Evolutionary conservation across 2,888 invertebrate species (phyloP), one percentile per base, ranked within the genome.

Genomic region (Apamea monoglypha): DNA sequence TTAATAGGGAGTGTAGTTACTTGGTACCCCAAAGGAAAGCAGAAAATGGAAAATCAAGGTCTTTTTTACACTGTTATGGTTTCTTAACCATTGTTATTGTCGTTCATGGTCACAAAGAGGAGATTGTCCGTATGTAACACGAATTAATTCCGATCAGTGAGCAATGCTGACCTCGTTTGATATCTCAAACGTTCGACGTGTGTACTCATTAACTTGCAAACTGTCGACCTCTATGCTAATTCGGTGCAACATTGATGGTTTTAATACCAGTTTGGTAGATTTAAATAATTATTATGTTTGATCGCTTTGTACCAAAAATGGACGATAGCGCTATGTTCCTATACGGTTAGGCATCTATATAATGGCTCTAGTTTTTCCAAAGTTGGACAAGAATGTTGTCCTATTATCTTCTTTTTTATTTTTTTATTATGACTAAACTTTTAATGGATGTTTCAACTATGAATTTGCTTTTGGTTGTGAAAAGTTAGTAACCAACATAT

Each of bases 141-240:
- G 78, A 85, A 86, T 89, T 89, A 86, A 88, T 88, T 84, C 87
- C 70, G 86, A 90, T 88, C 89, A 76, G 78, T 76, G 74, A 80
- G 78, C 77, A 76, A 76, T 74, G 29, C 21, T 88, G 92, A 85
- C 92, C 91, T 91, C 89, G 87, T 90, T 89, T 86, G 73, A 83
- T 90, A 89, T 88, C 87, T 88, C 73, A 84, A 87, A 85, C 83
- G 84, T 81, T 81, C 79, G 83, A 83, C 85, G 87, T 87, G 78
- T 85, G 84, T 78, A 80, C 87, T 90, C 87, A 86, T 92, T 91
- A 88, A 85, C 89, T 89, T 91, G 88, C 88, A 82, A 88, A 91
- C 85, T 78, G 81, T 74, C 82, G 90, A 90, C 91, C 92, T 90
- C 90, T 86, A 88, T 89, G 89, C 75, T 83, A 88, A 90, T 90